phyloP scores from a whole-genome alignment of 1,140 invertebrate species.

The Heliconius hewitsoni region DNA sequence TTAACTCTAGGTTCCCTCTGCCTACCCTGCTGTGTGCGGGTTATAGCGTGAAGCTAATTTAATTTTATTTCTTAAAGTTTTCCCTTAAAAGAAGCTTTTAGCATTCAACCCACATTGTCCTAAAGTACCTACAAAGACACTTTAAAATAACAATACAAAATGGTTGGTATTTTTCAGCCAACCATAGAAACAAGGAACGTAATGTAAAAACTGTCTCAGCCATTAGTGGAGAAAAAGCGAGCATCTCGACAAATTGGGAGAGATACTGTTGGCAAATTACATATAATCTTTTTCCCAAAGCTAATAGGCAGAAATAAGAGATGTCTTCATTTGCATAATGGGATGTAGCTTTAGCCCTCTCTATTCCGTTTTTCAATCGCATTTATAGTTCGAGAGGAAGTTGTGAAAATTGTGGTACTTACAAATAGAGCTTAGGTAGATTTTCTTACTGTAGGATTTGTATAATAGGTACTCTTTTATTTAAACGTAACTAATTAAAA shows the following conservation, averaged over 20 bases:
- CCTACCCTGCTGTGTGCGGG: too few species aligned
- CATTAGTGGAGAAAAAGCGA: conserved; percentile 44
- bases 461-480: too few species aligned
- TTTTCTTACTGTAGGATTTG: neutral
- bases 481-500: too few species aligned
- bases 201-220: conserved; percentile 49
- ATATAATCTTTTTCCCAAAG: conserved; percentile 53
- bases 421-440: neutral
- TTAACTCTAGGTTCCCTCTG: too few species aligned
- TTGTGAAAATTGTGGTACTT: neutral
- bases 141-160: conserved; percentile 42
- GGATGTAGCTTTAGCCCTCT: conserved; percentile 42
- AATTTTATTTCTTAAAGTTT: neutral
- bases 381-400: neutral
- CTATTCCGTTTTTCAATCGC: conserved; percentile 51
- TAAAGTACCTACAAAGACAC: conserved; percentile 10
- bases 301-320: conserved; percentile 58
- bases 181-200: conserved; percentile 38
- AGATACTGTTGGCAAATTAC: conserved; percentile 58
- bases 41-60: too few species aligned
- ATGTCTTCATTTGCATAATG: conserved; percentile 61
- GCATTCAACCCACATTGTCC: neutral
- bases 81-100: neutral
- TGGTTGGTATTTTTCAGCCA: conserved; percentile 43
- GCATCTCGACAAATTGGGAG: conserved; percentile 53